Base-by-base conservation (phyloP, 2,113 vertebrate species). In the Corythornis vintsioides region DNA sequence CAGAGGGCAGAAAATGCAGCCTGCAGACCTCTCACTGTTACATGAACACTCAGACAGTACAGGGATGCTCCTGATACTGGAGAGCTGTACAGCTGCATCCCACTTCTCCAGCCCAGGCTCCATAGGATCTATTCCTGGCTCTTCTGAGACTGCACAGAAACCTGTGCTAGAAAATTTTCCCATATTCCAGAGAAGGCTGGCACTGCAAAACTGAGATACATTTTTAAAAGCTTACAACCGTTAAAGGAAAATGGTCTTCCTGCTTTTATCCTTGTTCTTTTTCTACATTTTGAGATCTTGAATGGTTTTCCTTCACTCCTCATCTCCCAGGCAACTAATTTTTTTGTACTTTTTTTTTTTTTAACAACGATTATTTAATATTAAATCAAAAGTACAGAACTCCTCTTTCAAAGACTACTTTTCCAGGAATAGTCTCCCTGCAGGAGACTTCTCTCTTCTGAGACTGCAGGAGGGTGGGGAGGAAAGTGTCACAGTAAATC, bases 381-480 rank as follows among this genome's bases (percentile, higher is more conserved):
- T 70, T 72, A 31, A 42, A 73, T 57, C 22, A 28, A 18, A 88
- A 70, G 3, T 47, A 69, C 8, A 3, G 8, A 56, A 26, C 11
- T 60, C 29, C 26, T 21, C 15, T 52, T 79, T 43, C 8, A 2
- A 86, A 81, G 12, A 33, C 56, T 60, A 6, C 48, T 35, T 78
- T 87, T 87, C 66, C 22, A 85, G 50, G 55, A 86, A 48, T 8
- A 52, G 42, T 35, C 14, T 60, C 4, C 19, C 13, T 7, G 3
- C 6, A 4, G 6, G 10, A 33, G 4, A n/a, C n/a, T n/a, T n/a
- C n/a, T n/a, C n/a, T n/a, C n/a, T n/a, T n/a, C n/a, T n/a, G n/a
- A n/a, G n/a, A n/a, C 13, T 7, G 3, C 6, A 4, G 6, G 10
- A 33, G 4, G 2, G 1, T 3, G 11, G 15, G 4, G 1, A 3